Evolutionary conservation across 2,113 vertebrate species (phyloP).

Genomic region (Atlantisia rogersi): DNA sequence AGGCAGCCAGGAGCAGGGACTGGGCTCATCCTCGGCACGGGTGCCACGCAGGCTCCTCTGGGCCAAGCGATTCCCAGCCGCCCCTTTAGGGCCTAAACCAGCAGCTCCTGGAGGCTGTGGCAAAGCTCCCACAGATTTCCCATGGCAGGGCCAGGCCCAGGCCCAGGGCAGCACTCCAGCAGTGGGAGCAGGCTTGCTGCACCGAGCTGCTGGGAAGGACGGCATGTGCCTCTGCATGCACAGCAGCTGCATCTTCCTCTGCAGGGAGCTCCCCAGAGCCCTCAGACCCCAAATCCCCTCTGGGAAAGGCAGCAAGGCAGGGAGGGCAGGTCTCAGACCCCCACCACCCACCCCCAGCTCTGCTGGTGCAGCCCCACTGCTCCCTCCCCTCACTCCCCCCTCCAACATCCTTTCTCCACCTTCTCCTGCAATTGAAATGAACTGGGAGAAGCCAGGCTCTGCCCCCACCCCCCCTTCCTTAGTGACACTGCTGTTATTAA

Average conservation of each 20-base stretch:
- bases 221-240: neutral
- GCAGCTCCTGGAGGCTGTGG: neutral
- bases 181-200: neutral
- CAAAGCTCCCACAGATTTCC: neutral
- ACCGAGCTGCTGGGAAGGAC: neutral
- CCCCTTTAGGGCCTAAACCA: neutral
- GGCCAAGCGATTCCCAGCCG: neutral
- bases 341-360: neutral
- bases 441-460: neutral
- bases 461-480: neutral
- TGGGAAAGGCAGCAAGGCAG: neutral
- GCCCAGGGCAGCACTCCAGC: neutral
- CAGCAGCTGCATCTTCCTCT: neutral
- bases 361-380: neutral
- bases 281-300: neutral
- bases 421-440: neutral
- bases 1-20: neutral
- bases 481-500: neutral
- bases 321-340: neutral
- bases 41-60: fast-evolving
- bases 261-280: neutral
- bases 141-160: neutral
- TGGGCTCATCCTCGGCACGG: neutral
- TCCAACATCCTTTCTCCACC: neutral
- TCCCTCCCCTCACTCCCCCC: neutral